These are phyloP conservation scores for Nylanderia fulva DNA, from an alignment of 1,140 invertebrate species.

Conservation along the genomic window DNA sequence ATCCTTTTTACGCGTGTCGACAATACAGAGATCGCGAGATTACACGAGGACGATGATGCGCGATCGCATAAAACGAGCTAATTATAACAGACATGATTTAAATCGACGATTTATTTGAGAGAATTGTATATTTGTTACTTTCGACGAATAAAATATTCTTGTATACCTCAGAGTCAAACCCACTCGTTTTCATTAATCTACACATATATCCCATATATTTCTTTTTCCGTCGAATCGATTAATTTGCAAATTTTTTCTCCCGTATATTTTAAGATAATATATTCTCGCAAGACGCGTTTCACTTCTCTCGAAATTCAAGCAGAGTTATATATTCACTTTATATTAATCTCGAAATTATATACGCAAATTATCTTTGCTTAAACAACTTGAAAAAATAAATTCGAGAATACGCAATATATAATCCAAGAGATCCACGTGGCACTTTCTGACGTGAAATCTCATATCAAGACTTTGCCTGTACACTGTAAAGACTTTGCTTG, in stretches of 20 bases:
- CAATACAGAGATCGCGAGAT: slow-evolving; percentile 64
- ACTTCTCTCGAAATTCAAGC: neutral
- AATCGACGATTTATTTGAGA: slow-evolving; percentile 80
- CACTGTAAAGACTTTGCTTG: slow-evolving; percentile 27
- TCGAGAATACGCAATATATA: slow-evolving; percentile 17
- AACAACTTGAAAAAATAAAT: slow-evolving; percentile 6
- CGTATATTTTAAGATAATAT: too few species aligned
- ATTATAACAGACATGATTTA: slow-evolving; percentile 65
- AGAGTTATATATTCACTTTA: neutral
- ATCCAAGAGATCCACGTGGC: neutral
- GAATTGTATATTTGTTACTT: slow-evolving; percentile 86
- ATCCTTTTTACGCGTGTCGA: slow-evolving; percentile 65
- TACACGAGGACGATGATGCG: neutral
- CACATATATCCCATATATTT: too few species aligned
- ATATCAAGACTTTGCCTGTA: neutral
- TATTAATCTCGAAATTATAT: neutral
- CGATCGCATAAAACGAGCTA: slow-evolving; percentile 51
- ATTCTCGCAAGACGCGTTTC: neutral
- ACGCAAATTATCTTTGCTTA: too few species aligned
- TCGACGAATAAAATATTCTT: slow-evolving; percentile 87
- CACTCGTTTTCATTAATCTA: slow-evolving; percentile 29
- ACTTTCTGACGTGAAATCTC: slow-evolving; percentile 29
- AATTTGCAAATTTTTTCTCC: neutral
- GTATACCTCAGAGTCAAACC: slow-evolving; percentile 82
- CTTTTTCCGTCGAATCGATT: neutral